Percentiles rank a stretch among this genome's conserved stretches.
phyloP scores from a whole-genome alignment of 2,888 invertebrate species.

The Dendrolimus houi region DNA sequence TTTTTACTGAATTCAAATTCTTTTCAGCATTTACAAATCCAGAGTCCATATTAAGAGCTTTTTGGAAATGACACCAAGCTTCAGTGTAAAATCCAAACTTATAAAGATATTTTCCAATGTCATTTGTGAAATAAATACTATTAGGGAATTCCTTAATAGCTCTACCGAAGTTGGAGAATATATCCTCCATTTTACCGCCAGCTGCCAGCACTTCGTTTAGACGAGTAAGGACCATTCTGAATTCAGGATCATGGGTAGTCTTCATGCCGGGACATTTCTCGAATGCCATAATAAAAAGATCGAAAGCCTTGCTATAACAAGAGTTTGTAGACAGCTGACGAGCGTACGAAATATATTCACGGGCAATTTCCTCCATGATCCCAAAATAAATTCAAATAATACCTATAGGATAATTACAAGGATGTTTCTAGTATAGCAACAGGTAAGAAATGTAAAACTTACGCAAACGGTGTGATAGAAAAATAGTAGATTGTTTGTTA shows the following conservation, averaged over 20 bases:
- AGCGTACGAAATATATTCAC: constrained; percentile 32
- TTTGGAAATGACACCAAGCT: constrained; percentile 75
- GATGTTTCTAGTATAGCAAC: neutral
- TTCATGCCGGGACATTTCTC: constrained; percentile 31
- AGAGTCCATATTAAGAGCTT: constrained; percentile 64
- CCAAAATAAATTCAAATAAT: too few species aligned
- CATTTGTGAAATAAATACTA: constrained; percentile 43
- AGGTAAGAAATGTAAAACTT: neutral
- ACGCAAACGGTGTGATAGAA: neutral
- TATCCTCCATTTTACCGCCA: constrained; percentile 35
- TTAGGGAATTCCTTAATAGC: constrained; percentile 40
- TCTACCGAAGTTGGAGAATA: constrained; percentile 42
- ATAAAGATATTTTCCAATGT: constrained; percentile 53
- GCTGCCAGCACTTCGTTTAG: constrained; percentile 31
- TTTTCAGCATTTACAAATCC: constrained; percentile 77
- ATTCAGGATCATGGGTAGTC: constrained; percentile 33
- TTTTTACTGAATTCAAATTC: constrained; percentile 81
- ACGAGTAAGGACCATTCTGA: constrained; percentile 31
- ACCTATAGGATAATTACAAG: too few species aligned
- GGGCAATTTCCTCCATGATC: constrained; percentile 29
- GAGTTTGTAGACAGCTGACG: constrained; percentile 30
- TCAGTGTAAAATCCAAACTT: constrained; percentile 74
- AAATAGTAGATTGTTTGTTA: neutral
- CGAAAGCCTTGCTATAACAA: constrained; percentile 39
- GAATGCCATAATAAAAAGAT: constrained; percentile 42